Conservation (phyloP, 1,140 invertebrate genomes). For the Triops longicaudatus region DNA sequence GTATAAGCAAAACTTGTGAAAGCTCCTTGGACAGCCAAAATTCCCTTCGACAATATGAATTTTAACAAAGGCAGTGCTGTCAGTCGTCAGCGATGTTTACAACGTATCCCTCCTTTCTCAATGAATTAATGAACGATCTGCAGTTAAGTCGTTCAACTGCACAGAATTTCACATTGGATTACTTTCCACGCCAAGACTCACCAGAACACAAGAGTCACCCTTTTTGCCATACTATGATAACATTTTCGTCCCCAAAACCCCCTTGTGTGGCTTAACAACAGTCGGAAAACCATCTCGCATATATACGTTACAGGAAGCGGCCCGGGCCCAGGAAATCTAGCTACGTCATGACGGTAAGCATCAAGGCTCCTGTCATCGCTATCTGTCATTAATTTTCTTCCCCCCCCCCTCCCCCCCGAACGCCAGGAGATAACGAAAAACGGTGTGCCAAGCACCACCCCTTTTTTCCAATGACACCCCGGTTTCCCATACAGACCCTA, state of each 20-base stretch:
- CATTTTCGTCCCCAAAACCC: not conserved
- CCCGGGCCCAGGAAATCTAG: not conserved
- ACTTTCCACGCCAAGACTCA: too few species aligned
- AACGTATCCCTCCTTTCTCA: not conserved
- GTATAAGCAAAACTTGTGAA: not conserved
- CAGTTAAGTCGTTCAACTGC: not conserved
- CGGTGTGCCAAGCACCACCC: not conserved
- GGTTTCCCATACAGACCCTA: not conserved
- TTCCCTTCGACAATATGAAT: not conserved
- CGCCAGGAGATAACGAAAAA: not conserved
- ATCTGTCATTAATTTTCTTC: conserved; percentile 12
- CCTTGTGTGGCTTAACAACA: not conserved
- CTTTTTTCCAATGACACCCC: not conserved
- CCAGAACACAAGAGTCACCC: not conserved
- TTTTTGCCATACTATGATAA: not conserved
- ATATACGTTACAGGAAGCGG: conserved; percentile 9
- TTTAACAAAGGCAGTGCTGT: not conserved
- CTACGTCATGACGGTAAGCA: conserved; percentile 14
- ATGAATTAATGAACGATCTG: conserved; percentile 15
- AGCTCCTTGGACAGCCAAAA: not conserved
- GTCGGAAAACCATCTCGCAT: not conserved
- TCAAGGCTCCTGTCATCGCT: conserved; percentile 14
- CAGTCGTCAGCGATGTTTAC: conserved; percentile 20
- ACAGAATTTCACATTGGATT: not conserved
- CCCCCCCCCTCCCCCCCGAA: not conserved